These are phyloP conservation scores for Venustaconcha ellipsiformis DNA, from an alignment of 1,140 invertebrate genomes.

Conservation along the genomic window DNA sequence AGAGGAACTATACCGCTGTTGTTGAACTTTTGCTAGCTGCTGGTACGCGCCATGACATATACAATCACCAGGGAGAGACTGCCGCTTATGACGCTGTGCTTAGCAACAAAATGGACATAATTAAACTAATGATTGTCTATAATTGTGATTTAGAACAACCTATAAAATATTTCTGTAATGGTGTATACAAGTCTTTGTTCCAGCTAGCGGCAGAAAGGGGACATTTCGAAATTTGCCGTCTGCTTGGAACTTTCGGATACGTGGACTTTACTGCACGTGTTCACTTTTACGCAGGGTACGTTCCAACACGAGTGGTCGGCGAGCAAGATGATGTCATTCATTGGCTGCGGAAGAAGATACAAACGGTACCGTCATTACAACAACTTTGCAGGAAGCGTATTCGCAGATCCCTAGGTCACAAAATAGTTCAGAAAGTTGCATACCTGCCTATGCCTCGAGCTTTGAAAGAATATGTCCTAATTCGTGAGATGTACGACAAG, in stretches of 20 bases:
- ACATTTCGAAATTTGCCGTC: constrained; percentile 63
- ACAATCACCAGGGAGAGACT: constrained; percentile 68
- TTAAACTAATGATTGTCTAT: constrained; percentile 60
- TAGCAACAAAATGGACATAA: constrained; percentile 64
- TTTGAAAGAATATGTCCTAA: constrained; percentile 62
- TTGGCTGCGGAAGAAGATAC: constrained; percentile 55
- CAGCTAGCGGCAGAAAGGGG: constrained; percentile 65
- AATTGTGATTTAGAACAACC: constrained; percentile 67
- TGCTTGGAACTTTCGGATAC: constrained; percentile 61
- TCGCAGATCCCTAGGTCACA: constrained; percentile 56
- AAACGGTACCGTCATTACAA: constrained; percentile 58
- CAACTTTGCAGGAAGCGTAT: constrained; percentile 63
- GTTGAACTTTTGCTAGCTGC: constrained; percentile 72
- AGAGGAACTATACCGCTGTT: constrained; percentile 72
- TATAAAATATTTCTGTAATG: constrained; percentile 64
- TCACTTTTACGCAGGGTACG: constrained; percentile 57
- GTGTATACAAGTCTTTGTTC: constrained; percentile 64
- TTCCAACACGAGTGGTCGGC: constrained; percentile 47
- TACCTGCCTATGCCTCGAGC: constrained; percentile 58
- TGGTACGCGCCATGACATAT: constrained; percentile 65
- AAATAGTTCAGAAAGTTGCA: constrained; percentile 56
- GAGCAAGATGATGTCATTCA: constrained; percentile 55
- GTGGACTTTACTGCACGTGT: constrained; percentile 59
- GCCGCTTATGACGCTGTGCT: constrained; percentile 65
- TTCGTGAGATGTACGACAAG: constrained; percentile 56